Evolutionary conservation across 2,888 invertebrate species (phyloP), one percentile per base, ranked within the genome.

Genomic region (Lepetodrilus schrolli): DNA sequence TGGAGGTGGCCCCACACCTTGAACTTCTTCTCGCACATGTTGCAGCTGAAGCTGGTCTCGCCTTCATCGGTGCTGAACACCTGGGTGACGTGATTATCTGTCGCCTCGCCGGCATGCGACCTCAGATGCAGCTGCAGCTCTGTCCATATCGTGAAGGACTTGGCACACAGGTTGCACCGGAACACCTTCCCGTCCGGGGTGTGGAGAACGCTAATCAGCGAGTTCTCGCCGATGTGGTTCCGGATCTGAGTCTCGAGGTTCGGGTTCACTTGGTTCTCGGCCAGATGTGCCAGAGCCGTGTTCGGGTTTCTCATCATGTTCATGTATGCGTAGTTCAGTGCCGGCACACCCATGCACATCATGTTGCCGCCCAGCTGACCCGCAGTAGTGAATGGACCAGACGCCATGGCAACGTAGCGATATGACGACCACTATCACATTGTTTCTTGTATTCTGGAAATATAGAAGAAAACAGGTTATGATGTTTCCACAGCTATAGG

Each of bases 261-360:
- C 4, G 58, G 58, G n/a, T 58, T 58, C 0, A 58, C 58, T 34
- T 58, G 58, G 26, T 58, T 58, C n/a, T 58, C 58, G 1, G 58
- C 58, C 17, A 58, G 17, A 30, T 58, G 58, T 7, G 58, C 58
- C 8, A 58, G 58, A 10, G 58, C 58, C 10, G 13, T 34, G 34
- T 58, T 58, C 17, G 58, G 58, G 30, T 58, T 58, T 17, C 58
- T 30, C 58, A 58, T 58, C 58, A 58, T 58, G 58, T 58, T 58
- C 58, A 58, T 58, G n/a, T 58, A 58, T 3, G 58, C 58, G 21
- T 58, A 58, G 58, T 58, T 58, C 30, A 58, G 58, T 30, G 58
- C 58, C 2, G 58, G 58, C 58, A 58, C 58, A n/a, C 58, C 58
- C 58, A 58, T 58, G 17, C 58, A 58, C 58, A 58, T 58, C 58